A percentile compares a stretch with the other conserved stretches of the same genome.
phyloP scores from a whole-genome alignment of 2,797 vertebrate genomes.

The Gila robusta region DNA sequence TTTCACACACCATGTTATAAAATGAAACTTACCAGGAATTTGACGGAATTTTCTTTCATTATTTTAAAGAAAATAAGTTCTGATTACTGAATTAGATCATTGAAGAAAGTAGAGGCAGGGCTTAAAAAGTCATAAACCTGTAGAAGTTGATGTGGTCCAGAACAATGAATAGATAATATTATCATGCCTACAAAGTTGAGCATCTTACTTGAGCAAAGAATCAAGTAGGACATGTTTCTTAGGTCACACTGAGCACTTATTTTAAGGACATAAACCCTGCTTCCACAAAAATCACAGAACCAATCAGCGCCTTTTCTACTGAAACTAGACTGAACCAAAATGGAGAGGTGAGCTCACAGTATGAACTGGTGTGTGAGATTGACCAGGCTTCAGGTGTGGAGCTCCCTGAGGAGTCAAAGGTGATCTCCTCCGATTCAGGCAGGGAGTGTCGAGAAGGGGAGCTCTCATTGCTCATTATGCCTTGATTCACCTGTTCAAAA shows the following conservation, averaged over 20 bases:
- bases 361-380: constrained; percentile 70
- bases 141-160: background rate
- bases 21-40: background rate
- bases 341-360: constrained; percentile 70
- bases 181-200: background rate
- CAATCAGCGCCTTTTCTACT: constrained; percentile 35
- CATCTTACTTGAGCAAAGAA: background rate
- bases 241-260: background rate
- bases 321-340: constrained; percentile 31
- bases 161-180: background rate
- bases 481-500: constrained; percentile 36
- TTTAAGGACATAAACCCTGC: constrained; percentile 51
- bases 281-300: constrained; percentile 51
- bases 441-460: constrained; percentile 43
- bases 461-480: constrained; percentile 32
- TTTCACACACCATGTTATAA: background rate
- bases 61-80: background rate
- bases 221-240: background rate
- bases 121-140: constrained; percentile 11
- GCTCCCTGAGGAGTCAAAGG: constrained; percentile 60
- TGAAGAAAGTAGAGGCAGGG: constrained; percentile 29
- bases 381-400: constrained; percentile 58
- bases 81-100: background rate
- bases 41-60: background rate
- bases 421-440: constrained; percentile 49